These are phyloP conservation scores for Macropodus opercularis DNA, from an alignment of 2,797 vertebrate genomes.

Conservation along the genomic window DNA sequence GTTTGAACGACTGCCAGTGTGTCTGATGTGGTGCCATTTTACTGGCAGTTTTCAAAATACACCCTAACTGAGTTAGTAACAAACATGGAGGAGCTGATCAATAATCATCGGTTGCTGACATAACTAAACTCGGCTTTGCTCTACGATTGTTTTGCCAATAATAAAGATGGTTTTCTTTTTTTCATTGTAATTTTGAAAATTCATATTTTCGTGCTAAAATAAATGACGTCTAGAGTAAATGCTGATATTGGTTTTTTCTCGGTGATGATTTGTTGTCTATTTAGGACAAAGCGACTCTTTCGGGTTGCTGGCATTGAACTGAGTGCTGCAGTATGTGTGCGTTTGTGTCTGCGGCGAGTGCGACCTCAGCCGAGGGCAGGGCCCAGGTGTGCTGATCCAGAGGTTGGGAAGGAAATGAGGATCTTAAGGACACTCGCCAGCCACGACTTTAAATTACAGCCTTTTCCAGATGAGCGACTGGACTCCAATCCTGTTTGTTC, in stretches of 20 bases:
- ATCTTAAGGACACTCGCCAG: conserved; percentile 68
- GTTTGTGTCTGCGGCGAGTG: not conserved
- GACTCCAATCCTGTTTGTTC: conserved; percentile 85
- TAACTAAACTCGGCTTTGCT: too few species aligned
- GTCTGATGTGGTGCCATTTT: conserved; percentile 40
- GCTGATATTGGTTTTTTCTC: too few species aligned
- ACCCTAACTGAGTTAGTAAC: not conserved
- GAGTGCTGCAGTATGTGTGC: not conserved
- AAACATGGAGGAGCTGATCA: conserved; percentile 10
- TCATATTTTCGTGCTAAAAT: too few species aligned
- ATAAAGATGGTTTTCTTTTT: too few species aligned
- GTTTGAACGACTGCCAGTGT: conserved; percentile 42
- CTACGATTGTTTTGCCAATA: too few species aligned
- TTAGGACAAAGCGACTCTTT: conserved; percentile 25
- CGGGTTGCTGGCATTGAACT: conserved; percentile 12
- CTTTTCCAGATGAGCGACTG: conserved; percentile 81
- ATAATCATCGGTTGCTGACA: too few species aligned
- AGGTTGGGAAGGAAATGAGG: conserved; percentile 70
- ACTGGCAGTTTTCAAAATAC: conserved; percentile 7
- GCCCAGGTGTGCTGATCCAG: conserved; percentile 58
- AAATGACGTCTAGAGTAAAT: too few species aligned
- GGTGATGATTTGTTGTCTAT: not conserved
- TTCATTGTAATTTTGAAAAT: too few species aligned
- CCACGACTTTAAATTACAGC: conserved; percentile 77
- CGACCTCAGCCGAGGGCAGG: conserved; percentile 46